A percentile compares a stretch with the other conserved stretches of the same genome.
phyloP scores from a whole-genome alignment of 2,888 invertebrate species.

The Thereva unica region DNA sequence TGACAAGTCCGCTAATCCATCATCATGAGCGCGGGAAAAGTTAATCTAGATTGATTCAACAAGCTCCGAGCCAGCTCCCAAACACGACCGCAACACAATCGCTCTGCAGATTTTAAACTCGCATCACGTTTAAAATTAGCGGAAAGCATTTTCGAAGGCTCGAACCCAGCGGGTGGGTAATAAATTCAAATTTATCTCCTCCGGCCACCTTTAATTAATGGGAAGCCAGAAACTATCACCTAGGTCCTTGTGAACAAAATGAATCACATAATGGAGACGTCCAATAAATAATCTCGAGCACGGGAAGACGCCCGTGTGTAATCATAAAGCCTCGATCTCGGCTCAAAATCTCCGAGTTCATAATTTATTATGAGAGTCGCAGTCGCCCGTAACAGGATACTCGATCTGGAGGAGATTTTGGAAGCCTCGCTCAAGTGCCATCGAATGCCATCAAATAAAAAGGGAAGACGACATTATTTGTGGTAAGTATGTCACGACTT shows the following conservation, averaged over 20 bases:
- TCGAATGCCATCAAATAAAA: slow-evolving; percentile 34
- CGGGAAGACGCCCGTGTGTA: slow-evolving; percentile 6
- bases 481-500: slow-evolving; percentile 38
- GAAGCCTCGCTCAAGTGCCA: slow-evolving; percentile 11
- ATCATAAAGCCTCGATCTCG: slow-evolving; percentile 31
- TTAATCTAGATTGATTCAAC: too few relatives aligned
- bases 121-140: too few relatives aligned
- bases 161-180: background rate
- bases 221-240: slow-evolving; percentile 10
- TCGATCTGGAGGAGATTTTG: slow-evolving; percentile 13
- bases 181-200: slow-evolving; percentile 13
- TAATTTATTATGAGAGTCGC: slow-evolving; percentile 17
- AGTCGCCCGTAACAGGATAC: slow-evolving; percentile 26
- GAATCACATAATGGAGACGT: slow-evolving; percentile 29
- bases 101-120: too few relatives aligned
- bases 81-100: too few relatives aligned
- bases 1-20: slow-evolving; percentile 3
- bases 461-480: slow-evolving; percentile 36
- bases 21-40: too few relatives aligned
- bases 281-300: slow-evolving; percentile 23
- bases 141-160: too few relatives aligned
- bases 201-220: slow-evolving; percentile 23
- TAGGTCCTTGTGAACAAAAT: slow-evolving; percentile 18
- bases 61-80: too few relatives aligned
- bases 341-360: background rate